Evolutionary conservation across 2,888 invertebrate genomes (phyloP), one percentile per base, ranked within the genome.

Genomic region (Agrotis exclamationis): DNA sequence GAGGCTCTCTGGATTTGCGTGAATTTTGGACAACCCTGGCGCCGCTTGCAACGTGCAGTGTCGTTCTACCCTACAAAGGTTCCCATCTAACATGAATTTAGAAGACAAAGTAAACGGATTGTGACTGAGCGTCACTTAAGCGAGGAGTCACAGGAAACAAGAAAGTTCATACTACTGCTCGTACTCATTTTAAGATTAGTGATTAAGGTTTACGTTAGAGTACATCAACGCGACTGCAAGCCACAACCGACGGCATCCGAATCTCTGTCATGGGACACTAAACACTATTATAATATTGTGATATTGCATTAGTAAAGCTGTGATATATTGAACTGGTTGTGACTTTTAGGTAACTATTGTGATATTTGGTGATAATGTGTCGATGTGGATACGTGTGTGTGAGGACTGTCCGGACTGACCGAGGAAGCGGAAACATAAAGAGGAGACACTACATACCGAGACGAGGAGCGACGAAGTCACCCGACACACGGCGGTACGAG

Each of bases 281-380:
- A 87, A 91, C 82, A 86, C 88, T 90, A 90, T 87, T 89, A 84
- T 75, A 82, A 87, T 91, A 93, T 92, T 93, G 94, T 94, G 95
- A 94, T 94, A 94, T 93, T 92, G 93, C 91, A 93, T 93, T 89
- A 91, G 93, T 95, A 94, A 95, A 96, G 95, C 96, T 95, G 96
- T 95, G 95, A 92, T 90, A 92, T 91, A 93, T 93, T 92, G 92
- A 95, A 94, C 94, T 92, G 95, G 94, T 93, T 93, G 95, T 94
- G 94, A 94, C 90, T 90, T 88, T 93, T 92, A 95, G 96, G 96
- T 96, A 95, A 95, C 96, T 95, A 94, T 95, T 96, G 96, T 96
- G 95, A 95, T 95, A 94, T 95, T 95, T 95, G 95, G 95, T 95
- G 95, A 93, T 90, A 44, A 77, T 82, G 88, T 86, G 89, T 88